Percentiles rank a stretch among this genome's conserved stretches.
phyloP scores from a whole-genome alignment of 2,797 vertebrate species.

The Acrossocheilus wenchowensis region DNA sequence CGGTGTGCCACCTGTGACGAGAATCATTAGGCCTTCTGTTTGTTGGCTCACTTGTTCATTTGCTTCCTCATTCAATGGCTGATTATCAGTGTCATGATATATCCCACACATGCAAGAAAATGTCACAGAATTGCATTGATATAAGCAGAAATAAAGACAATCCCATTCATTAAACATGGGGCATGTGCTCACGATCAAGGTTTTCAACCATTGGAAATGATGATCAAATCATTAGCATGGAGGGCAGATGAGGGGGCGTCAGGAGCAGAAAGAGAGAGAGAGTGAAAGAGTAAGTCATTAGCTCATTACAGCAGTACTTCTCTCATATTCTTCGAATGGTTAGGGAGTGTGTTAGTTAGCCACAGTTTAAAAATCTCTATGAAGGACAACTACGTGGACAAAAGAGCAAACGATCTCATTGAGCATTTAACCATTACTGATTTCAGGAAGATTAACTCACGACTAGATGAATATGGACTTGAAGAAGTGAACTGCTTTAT shows the following conservation, averaged over 20 bases:
- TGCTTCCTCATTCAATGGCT: conserved; percentile 1
- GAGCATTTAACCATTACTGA: background rate
- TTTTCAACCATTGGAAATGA: conserved; percentile 32
- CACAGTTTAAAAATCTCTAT: conserved; percentile 30
- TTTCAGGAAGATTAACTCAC: background rate
- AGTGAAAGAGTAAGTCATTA: conserved; percentile 63
- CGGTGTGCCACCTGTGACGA: conserved; percentile 32
- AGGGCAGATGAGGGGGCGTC: conserved; percentile 37
- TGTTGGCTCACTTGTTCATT: background rate
- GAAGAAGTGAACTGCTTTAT: conserved; percentile 27
- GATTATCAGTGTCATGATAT: background rate
- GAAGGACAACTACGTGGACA: conserved; percentile 17
- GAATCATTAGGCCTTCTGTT: conserved; percentile 25
- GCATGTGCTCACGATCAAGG: conserved; percentile 21
- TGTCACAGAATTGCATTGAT: conserved; percentile 19
- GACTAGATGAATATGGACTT: conserved; percentile 21
- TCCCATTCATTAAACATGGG: background rate
- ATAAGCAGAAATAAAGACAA: conserved; percentile 5
- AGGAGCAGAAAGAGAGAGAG: conserved; percentile 66
- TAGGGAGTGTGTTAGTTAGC: conserved; percentile 40
- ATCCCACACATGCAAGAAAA: background rate
- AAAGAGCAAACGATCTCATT: conserved; percentile 2
- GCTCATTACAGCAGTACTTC: conserved; percentile 72
- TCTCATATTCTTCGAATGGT: conserved; percentile 65
- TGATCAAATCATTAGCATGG: conserved; percentile 50